Conservation (phyloP, 2,888 invertebrate species). For the Escarpia spicata region DNA sequence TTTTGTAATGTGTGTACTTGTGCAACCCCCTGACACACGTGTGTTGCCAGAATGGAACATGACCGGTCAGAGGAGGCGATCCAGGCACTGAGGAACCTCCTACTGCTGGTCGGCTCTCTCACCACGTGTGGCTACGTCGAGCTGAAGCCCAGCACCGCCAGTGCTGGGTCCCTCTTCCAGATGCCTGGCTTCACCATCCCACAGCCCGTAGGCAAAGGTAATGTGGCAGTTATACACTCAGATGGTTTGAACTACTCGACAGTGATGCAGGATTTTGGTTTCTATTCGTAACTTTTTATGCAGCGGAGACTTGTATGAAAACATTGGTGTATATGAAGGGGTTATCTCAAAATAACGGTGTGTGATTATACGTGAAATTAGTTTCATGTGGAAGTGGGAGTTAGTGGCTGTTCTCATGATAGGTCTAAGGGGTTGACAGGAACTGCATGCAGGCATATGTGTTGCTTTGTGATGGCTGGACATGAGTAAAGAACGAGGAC, state of each 20-base stretch:
- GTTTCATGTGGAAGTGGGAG: no score
- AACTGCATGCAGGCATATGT: no score
- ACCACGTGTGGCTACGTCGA: conserved; percentile 96
- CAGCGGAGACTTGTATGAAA: neutral
- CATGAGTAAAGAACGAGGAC: no score
- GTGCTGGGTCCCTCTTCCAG: conserved; percentile 88
- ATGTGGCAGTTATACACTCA: neutral
- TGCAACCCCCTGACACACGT: no score
- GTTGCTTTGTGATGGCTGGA: no score
- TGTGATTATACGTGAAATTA: no score
- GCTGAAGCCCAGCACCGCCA: conserved; percentile 71
- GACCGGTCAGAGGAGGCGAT: conserved; percentile 82
- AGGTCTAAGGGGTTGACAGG: no score
- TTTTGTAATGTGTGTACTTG: no score
- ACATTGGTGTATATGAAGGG: neutral
- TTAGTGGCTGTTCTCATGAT: no score
- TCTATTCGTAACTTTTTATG: no score
- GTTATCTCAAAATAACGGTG: no score
- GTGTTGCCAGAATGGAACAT: conserved; percentile 61
- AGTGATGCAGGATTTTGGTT: neutral
- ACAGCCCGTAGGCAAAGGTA: conserved; percentile 84
- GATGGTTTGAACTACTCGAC: neutral
- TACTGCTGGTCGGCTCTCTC: conserved; percentile 91
- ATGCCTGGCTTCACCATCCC: conserved; percentile 93
- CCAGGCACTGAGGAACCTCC: conserved; percentile 86